phyloP scores from a whole-genome alignment of 2,797 vertebrate genomes.

The Muscicapa comitata region DNA sequence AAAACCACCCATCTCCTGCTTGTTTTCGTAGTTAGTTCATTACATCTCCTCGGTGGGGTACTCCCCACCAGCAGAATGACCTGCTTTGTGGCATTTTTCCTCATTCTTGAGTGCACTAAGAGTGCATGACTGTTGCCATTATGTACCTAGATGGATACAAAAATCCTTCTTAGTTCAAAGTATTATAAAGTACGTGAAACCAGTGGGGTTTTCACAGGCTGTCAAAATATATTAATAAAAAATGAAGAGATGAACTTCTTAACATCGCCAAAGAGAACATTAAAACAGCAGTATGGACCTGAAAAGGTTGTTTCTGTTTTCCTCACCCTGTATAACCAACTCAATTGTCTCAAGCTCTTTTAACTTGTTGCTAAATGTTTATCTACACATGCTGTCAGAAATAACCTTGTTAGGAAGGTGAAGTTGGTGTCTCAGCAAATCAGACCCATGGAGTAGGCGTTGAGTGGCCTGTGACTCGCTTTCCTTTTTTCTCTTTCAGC shows the following conservation, averaged over 20 bases:
- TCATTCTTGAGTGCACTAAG: constrained; percentile 71
- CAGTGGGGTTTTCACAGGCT: constrained; percentile 52
- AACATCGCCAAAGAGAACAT: constrained; percentile 10
- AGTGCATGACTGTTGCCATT: constrained; percentile 70
- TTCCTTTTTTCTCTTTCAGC: constrained; percentile 88
- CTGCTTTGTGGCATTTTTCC: constrained; percentile 70
- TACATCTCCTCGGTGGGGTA: constrained; percentile 69
- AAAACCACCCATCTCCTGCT: constrained; percentile 62
- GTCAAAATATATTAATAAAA: constrained; percentile 40
- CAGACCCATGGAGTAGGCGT: constrained; percentile 86
- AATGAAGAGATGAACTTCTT: constrained; percentile 17
- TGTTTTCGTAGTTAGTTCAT: constrained; percentile 62
- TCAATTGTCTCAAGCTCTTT: constrained; percentile 69
- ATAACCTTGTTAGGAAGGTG: constrained; percentile 91
- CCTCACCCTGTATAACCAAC: constrained; percentile 58
- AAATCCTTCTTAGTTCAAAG: constrained; percentile 71
- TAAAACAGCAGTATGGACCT: constrained; percentile 29
- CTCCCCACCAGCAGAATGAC: constrained; percentile 73
- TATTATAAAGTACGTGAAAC: constrained; percentile 3
- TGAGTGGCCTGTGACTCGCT: constrained; percentile 86
- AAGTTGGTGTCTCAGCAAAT: constrained; percentile 90
- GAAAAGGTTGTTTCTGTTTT: constrained; percentile 9
- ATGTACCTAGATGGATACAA: constrained; percentile 73
- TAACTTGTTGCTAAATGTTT: constrained; percentile 80
- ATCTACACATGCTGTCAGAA: constrained; percentile 94